Evolutionary conservation across 2,888 invertebrate species (phyloP), one percentile per base, ranked within the genome.

Genomic region (Lithosia quadra): DNA sequence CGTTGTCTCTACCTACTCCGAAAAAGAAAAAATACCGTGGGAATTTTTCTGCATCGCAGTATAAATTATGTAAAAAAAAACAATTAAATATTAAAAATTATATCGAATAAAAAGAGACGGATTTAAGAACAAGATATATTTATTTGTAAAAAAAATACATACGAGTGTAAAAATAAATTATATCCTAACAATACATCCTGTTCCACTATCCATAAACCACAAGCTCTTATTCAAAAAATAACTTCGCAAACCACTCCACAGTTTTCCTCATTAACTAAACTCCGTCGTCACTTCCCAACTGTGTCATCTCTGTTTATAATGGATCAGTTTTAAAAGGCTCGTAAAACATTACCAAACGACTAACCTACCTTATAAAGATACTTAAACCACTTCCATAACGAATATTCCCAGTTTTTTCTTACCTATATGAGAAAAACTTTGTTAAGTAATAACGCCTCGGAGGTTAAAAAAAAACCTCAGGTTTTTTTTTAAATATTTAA

Each of bases 301-400:
- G 79, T 79, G 76, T 77, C 80, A 76, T 74, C 72, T 67, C 69
- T 77, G 76, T 81, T 80, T 80, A 81, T 81, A 78, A 81, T 81
- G 81, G 81, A 82, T 77, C 82, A 81, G 78, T 81, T 78, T 81
- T 81, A 80, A 81, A 81, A 81, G 77, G 74, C 43, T 75, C 80
- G 71, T 81, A 81, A 74, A 81, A 79, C 80, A 77, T 76, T 72
- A 73, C 71, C 59, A 53, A 72, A 59, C 70, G 72, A 69, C 72
- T 68, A 65, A 68, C 68, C 80, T 78, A 73, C 77, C 78, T 79
- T 65, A 69, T 63, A 63, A 58, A 78, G 66, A 71, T 71, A 70
- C 72, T 78, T 73, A 73, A 64, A 67, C 71, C 69, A 78, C 68
- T 76, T 78, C 71, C 65, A 13, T 57, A 74, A 76, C 71, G 68